phyloP scores from a whole-genome alignment of 2,797 vertebrate species.

The Pangasius larnaudii region DNA sequence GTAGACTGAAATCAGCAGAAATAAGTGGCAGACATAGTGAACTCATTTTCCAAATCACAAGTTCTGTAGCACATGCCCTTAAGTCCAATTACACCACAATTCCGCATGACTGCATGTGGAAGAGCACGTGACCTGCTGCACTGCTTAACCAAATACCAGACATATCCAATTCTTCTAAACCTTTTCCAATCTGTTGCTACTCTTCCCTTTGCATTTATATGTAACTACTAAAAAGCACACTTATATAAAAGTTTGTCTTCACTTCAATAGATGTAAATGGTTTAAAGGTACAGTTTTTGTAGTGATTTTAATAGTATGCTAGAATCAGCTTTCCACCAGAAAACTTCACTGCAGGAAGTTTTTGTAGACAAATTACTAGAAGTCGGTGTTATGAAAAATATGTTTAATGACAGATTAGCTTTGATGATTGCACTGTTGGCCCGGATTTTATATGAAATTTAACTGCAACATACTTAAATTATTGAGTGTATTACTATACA shows the following conservation, averaged over 20 bases:
- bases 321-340: not conserved
- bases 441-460: not conserved
- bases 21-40: conserved; percentile 18
- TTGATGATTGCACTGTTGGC: not conserved
- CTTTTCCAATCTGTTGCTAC: not conserved
- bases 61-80: conserved; percentile 47
- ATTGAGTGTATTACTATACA: not conserved
- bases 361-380: not conserved
- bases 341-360: not conserved
- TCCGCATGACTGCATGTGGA: conserved; percentile 50
- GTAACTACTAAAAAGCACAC: not conserved
- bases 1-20: conserved; percentile 5
- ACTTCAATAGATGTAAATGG: not conserved
- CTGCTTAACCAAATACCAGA: conserved; percentile 12
- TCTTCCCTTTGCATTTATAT: not conserved
- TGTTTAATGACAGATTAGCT: not conserved
- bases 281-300: conserved; percentile 8
- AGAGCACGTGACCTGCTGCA: conserved; percentile 50
- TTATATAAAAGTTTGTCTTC: not conserved
- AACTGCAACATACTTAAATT: not conserved
- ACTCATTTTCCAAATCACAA: conserved; percentile 51
- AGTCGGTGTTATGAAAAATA: not conserved
- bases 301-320: not conserved
- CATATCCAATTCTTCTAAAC: not conserved
- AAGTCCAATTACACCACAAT: conserved; percentile 48